Evolutionary conservation across 2,888 invertebrate species (phyloP), one percentile per base, ranked within the genome.

Genomic region (Drosophila setosimentum): DNA sequence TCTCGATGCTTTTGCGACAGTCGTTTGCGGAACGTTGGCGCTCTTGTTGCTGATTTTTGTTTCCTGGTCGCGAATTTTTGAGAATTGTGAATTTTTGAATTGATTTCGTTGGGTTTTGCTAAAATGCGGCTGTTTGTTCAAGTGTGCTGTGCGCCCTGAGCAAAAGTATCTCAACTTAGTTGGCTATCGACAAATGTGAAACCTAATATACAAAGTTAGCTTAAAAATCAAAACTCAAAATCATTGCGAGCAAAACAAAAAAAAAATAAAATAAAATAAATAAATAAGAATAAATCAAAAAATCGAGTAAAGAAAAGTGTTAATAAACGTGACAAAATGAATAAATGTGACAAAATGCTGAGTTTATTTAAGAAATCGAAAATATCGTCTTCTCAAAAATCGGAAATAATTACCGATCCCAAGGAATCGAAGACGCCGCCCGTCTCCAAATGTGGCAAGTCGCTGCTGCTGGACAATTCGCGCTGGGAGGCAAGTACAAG

Each of bases 401-500:
- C 92, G 68, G 92, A 93, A 83, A 93, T 93, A 57, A 92, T 93
- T 71, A 85, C 83, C 59, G 91, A 91, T 53, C 82, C 87, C 30
- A 91, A 87, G 67, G 86, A 88, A 49, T 87, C 86, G 21, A 90
- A 84, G 59, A 79, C 87, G 51, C 88, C 83, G 75, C 83, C 86
- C 50, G 74, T 89, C 54, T 90, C 90, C 32, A 92, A 90, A 81
- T 92, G 92, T 73, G 92, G 93, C 78, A 93, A 92, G 69, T 89
- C 92, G 18, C 83, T 93, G 63, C 88, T 91, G 45, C 83, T 93
- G 80, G 93, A 93, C 73, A 92, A 92, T 73, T 80, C 87, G 57
- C 90, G 93, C 62, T 92, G 92, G 91, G 93, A 93, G 93, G 93
- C 92, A 92, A 93, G 93, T 93, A 92, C 18, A 11, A 33, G 1